phyloP scores from a whole-genome alignment of 2,113 vertebrate species.

The Lophius piscatorius region DNA sequence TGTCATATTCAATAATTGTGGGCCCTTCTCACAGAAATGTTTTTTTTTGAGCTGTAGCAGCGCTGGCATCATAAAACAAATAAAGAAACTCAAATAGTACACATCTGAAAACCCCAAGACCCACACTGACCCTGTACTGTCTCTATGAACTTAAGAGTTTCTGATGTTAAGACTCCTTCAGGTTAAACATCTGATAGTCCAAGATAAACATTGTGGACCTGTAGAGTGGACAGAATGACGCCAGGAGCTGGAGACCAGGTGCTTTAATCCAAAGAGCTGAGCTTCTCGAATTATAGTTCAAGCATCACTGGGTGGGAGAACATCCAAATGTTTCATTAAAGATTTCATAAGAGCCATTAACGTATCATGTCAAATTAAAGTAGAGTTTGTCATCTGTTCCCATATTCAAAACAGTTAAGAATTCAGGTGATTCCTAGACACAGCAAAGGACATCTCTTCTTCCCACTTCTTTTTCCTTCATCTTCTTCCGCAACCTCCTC shows the following conservation, averaged over 20 bases:
- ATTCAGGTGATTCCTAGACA: too few relatives aligned
- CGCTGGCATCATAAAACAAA: slow-evolving; percentile 41
- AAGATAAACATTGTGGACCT: slow-evolving; percentile 62
- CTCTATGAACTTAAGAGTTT: slow-evolving; percentile 13
- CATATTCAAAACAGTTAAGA: slow-evolving; percentile 2
- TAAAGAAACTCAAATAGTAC: slow-evolving; percentile 32
- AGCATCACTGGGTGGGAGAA: background rate
- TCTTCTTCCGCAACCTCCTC: too few relatives aligned
- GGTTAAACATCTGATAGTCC: slow-evolving; percentile 42
- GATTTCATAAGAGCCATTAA: too few relatives aligned
- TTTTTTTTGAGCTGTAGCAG: slow-evolving; percentile 15
- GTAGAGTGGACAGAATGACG: slow-evolving; percentile 47
- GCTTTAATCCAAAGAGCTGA: slow-evolving; percentile 14
- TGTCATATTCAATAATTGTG: slow-evolving; percentile 42
- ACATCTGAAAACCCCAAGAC: slow-evolving; percentile 34
- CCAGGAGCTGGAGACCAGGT: slow-evolving; percentile 17
- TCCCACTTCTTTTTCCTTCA: too few relatives aligned
- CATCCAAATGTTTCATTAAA: too few relatives aligned
- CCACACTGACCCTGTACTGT: slow-evolving; percentile 29
- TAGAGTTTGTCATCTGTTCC: too few relatives aligned
- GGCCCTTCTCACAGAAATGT: slow-evolving; percentile 9
- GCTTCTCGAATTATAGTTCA: background rate
- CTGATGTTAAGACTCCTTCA: slow-evolving; percentile 43
- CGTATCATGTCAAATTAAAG: too few relatives aligned
- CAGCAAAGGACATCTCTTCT: too few relatives aligned